Evolutionary conservation across 2,113 vertebrate genomes (phyloP), one percentile per base, ranked within the genome.

Genomic region (Bolborhynchus lineola): DNA sequence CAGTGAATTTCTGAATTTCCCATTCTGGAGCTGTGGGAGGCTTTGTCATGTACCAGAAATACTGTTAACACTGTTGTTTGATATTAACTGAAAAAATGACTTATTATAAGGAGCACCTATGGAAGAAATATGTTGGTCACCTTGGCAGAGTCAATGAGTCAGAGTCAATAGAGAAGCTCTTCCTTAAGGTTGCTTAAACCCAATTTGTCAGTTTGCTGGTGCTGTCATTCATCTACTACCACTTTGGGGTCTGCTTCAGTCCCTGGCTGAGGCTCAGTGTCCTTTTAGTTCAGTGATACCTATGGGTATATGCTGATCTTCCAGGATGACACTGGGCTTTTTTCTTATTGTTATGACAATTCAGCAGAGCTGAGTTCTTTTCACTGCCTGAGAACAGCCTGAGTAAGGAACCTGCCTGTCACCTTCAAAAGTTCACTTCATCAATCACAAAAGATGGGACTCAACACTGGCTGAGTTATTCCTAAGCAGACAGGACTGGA

Each of bases 391-490:
- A 26, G 44, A 83, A 25, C 42, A 23, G 16, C 46, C 78, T 9
- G 13, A 69, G 77, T 67, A 67, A 92, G 68, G 55, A 53, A 41
- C 57, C 50, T 37, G 25, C 35, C 79, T 93, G 71, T 63, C 88
- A 68, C 49, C 79, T 82, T 81, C 39, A 19, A 65, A 93, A 92
- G 90, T 92, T 96, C 85, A 50, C 76, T 67, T 59, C 64, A 82
- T 90, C 77, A 63, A 50, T 95, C 77, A 86, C 85, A 78, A 15
- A 63, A 59, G 70, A 74, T 1, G 14, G 52, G 33, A 75, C 42
- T 76, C 75, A 21, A 19, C 69, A n/a, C n/a, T 85, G 57, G 29
- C 19, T 42, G 74, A 52, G 53, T 82, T 93, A 41, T 11, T 53
- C 67, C 28, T 4, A 13, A 57, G 64, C 46, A 77, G 63, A 16